These are phyloP conservation scores for Caenorhabditis sinica DNA, from an alignment of 2,888 invertebrate genomes.

Conservation along the genomic window DNA sequence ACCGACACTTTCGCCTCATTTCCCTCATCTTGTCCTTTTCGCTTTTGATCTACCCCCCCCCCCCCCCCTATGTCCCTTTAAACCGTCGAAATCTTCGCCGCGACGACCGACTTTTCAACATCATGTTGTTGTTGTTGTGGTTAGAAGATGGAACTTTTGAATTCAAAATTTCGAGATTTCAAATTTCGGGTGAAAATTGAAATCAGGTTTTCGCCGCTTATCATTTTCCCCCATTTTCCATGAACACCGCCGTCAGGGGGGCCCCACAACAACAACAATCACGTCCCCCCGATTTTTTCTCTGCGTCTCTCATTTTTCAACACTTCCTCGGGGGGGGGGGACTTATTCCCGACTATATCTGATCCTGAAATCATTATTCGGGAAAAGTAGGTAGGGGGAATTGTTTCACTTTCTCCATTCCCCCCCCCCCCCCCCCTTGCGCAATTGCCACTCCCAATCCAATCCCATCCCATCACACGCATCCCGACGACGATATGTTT, in stretches of 20 bases:
- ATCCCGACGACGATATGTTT: slow-evolving; percentile 4
- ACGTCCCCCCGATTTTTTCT: slow-evolving; percentile 13
- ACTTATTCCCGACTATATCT: too few relatives aligned
- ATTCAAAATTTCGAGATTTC: slow-evolving; percentile 7
- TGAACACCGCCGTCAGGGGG: not conserved
- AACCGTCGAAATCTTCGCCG: not conserved
- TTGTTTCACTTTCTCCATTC: slow-evolving; percentile 51
- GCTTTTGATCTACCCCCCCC: slow-evolving; percentile 12
- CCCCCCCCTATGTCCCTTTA: not conserved
- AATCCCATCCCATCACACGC: not conserved
- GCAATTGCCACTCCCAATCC: slow-evolving; percentile 57
- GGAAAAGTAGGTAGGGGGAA: not conserved
- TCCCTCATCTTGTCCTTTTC: slow-evolving; percentile 44
- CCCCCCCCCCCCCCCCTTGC: slow-evolving; percentile 23
- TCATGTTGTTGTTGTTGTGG: slow-evolving; percentile 38
- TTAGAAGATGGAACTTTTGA: not conserved
- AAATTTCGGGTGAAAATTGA: slow-evolving; percentile 13
- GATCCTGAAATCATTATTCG: slow-evolving; percentile 47
- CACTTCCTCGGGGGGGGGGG: slow-evolving; percentile 8
- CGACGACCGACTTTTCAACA: slow-evolving; percentile 40
- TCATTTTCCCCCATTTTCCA: not conserved
- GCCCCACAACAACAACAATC: slow-evolving; percentile 34
- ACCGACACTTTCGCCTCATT: slow-evolving; percentile 30
- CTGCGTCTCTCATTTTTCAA: slow-evolving; percentile 26
- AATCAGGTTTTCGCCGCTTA: slow-evolving; percentile 25